phyloP scores from a whole-genome alignment of 2,113 vertebrate species.

The Mobula hypostoma region DNA sequence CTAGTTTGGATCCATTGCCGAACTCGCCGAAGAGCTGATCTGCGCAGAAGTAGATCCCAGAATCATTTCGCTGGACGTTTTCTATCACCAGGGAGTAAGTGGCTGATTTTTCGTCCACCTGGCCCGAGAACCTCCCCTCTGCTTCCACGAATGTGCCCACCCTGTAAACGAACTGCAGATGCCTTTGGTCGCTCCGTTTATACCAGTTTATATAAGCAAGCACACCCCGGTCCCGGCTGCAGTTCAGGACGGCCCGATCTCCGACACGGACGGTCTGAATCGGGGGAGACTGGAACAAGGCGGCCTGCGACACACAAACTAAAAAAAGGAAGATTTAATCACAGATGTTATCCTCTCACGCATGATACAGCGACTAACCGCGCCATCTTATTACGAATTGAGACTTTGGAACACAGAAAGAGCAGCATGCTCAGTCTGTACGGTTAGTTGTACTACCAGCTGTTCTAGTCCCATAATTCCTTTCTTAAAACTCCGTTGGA shows the following conservation, averaged over 20 bases:
- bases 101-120: background rate
- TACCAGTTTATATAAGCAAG: background rate
- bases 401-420: too few relatives aligned
- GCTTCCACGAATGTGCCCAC: background rate
- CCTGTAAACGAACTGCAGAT: background rate
- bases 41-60: background rate
- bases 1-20: background rate
- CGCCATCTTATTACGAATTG: too few relatives aligned
- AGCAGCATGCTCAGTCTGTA: too few relatives aligned
- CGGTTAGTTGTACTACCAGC: too few relatives aligned
- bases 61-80: background rate
- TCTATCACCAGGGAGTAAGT: background rate
- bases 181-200: background rate
- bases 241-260: background rate
- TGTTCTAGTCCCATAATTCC: too few relatives aligned
- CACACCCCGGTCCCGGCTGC: fast-evolving
- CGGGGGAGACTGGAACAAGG: background rate
- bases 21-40: background rate
- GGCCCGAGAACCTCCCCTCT: background rate
- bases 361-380: too few relatives aligned
- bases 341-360: too few relatives aligned
- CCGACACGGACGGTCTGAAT: background rate
- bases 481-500: too few relatives aligned
- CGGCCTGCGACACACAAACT: background rate
- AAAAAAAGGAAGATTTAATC: too few relatives aligned